Evolutionary conservation across 2,113 vertebrate genomes (phyloP).

Genomic region (Tragulus kanchil): DNA sequence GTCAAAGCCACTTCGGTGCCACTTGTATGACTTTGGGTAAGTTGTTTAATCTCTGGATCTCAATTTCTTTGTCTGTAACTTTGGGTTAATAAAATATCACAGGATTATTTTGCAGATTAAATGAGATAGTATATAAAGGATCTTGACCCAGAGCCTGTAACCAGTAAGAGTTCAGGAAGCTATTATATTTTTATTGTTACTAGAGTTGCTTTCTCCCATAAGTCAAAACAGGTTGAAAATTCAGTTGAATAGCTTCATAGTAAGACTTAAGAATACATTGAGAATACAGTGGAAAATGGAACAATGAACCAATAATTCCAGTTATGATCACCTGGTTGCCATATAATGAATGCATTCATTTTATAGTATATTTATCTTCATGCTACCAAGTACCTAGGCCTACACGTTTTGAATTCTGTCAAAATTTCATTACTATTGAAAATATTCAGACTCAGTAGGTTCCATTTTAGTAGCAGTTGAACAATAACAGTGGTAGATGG

Average conservation of each 20-base stretch:
- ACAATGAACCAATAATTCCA: neutral
- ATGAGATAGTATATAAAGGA: neutral
- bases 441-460: conserved; percentile 8
- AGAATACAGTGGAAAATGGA: neutral
- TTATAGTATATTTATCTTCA: neutral
- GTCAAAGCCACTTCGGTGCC: neutral
- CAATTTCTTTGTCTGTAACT: neutral
- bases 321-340: neutral
- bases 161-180: neutral
- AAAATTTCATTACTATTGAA: neutral
- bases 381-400: neutral
- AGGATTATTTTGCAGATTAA: conserved; percentile 22
- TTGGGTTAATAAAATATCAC: neutral
- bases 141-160: neutral
- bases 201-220: neutral
- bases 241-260: neutral
- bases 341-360: conserved; percentile 14
- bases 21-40: neutral
- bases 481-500: neutral
- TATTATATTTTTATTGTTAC: conserved; percentile 39
- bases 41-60: conserved; percentile 35
- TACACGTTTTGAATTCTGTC: conserved; percentile 55
- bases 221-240: conserved; percentile 48
- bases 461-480: neutral
- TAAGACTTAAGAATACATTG: conserved; percentile 5